These are phyloP conservation scores for Gymnoscopelus braueri DNA, from an alignment of 2,797 vertebrate species.

Conservation along the genomic window DNA sequence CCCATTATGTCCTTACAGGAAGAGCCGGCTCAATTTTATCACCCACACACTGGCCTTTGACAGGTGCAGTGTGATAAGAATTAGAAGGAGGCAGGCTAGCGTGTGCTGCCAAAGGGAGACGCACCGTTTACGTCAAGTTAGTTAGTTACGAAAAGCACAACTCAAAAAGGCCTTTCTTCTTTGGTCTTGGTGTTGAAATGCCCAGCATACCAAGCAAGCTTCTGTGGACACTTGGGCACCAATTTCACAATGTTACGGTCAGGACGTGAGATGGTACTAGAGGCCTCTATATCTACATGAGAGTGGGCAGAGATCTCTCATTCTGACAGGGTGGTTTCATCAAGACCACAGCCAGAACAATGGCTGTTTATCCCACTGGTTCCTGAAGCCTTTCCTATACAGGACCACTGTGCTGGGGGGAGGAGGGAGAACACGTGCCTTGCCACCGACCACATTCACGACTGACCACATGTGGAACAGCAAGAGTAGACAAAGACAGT, in stretches of 20 bases:
- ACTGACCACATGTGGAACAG: conserved; percentile 31
- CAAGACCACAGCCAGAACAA: conserved; percentile 68
- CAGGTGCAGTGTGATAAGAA: conserved; percentile 71
- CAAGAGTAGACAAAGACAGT: conserved; percentile 7
- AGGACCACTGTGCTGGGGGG: conserved; percentile 45
- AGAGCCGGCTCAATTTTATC: conserved; percentile 67
- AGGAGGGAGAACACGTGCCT: conserved; percentile 61
- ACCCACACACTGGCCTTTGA: conserved; percentile 52
- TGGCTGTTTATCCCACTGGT: conserved; percentile 73
- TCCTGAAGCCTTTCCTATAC: conserved; percentile 73
- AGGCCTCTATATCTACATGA: conserved; percentile 33
- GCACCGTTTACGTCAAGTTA: conserved; percentile 48
- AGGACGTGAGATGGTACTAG: conserved; percentile 21
- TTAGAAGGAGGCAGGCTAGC: conserved; percentile 48
- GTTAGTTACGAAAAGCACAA: conserved; percentile 31
- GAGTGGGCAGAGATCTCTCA: conserved; percentile 51
- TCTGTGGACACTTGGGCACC: conserved; percentile 25
- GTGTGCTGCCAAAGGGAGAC: conserved; percentile 52
- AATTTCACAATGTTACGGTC: conserved; percentile 26
- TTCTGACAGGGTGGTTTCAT: conserved; percentile 69
- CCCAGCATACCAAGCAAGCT: conserved; percentile 22
- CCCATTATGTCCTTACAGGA: conserved; percentile 70
- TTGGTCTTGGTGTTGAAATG: conserved; percentile 13
- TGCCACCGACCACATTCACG: conserved; percentile 40
- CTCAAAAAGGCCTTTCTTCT: conserved; percentile 32